A percentile compares a stretch with the other conserved stretches of the same genome.
Conservation (phyloP, 2,797 vertebrate genomes). For the Tympanoctomys barrerae region DNA sequence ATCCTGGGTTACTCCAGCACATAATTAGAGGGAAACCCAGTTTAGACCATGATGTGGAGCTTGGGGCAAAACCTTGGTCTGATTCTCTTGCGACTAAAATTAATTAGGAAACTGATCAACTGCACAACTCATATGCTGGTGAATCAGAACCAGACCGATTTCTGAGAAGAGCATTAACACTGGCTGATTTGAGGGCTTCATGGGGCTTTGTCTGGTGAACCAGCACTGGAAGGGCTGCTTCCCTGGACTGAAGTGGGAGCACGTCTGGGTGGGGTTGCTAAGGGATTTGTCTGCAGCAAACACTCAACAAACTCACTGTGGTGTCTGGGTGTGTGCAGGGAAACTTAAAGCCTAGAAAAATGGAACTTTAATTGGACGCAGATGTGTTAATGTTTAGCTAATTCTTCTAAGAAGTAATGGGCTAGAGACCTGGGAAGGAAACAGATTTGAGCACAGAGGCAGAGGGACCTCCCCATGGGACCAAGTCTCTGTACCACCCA, state of each 20-base stretch:
- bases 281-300: conserved; percentile 5
- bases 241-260: not conserved
- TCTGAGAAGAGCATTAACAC: not conserved
- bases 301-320: conserved; percentile 15
- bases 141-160: not conserved
- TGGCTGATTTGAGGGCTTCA: not conserved
- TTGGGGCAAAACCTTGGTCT: not conserved
- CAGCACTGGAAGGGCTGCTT: not conserved
- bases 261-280: not conserved
- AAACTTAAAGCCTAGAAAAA: conserved; percentile 38
- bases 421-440: not conserved
- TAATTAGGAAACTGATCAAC: not conserved
- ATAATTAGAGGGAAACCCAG: not conserved
- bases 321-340: conserved; percentile 38
- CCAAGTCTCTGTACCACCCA: not conserved
- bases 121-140: not conserved
- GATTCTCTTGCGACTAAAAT: conserved; percentile 34
- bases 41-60: not conserved
- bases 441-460: not conserved
- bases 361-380: conserved; percentile 51
- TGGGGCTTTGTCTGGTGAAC: not conserved
- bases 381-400: conserved; percentile 42
- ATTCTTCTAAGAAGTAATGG: not conserved
- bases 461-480: not conserved
- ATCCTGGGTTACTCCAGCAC: not conserved